A percentile compares a stretch with the other conserved stretches of the same genome.
phyloP scores from a whole-genome alignment of 2,113 vertebrate genomes.

The Odocoileus virginianus region DNA sequence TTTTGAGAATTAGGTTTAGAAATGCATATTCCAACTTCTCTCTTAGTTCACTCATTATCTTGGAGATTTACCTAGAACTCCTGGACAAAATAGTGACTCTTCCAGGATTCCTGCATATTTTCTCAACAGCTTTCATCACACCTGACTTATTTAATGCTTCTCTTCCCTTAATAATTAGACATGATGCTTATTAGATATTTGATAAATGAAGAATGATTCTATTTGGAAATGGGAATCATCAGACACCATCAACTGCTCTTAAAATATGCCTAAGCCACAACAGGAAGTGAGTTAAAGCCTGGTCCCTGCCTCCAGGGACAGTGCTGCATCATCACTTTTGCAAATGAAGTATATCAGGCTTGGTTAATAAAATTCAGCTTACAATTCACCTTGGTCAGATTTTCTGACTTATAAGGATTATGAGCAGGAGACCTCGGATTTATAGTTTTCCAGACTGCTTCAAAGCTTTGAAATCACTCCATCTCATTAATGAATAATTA shows the following conservation, averaged over 20 bases:
- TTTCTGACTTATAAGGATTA: not conserved
- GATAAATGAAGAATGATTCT: not conserved
- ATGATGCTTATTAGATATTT: not conserved
- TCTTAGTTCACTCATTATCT: not conserved
- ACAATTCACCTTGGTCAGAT: not conserved
- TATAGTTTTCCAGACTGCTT: not conserved
- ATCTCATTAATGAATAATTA: not conserved
- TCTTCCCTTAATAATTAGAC: not conserved
- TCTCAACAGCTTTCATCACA: not conserved
- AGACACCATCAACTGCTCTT: not conserved
- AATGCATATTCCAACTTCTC: not conserved
- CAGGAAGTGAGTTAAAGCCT: not conserved
- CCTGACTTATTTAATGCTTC: not conserved
- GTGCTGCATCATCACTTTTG: not conserved
- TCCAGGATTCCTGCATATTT: not conserved
- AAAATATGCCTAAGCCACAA: not conserved
- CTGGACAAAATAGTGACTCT: not conserved
- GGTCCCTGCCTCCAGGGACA: not conserved
- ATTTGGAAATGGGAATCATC: not conserved
- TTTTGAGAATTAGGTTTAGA: not conserved
- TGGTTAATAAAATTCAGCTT: not conserved
- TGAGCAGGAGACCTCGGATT: not conserved
- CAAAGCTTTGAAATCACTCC: not conserved
- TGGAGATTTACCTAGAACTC: not conserved
- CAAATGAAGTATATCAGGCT: not conserved